Evolutionary conservation across 2,888 invertebrate genomes (phyloP), one percentile per base, ranked within the genome.

Genomic region (Pyrgus malvae): DNA sequence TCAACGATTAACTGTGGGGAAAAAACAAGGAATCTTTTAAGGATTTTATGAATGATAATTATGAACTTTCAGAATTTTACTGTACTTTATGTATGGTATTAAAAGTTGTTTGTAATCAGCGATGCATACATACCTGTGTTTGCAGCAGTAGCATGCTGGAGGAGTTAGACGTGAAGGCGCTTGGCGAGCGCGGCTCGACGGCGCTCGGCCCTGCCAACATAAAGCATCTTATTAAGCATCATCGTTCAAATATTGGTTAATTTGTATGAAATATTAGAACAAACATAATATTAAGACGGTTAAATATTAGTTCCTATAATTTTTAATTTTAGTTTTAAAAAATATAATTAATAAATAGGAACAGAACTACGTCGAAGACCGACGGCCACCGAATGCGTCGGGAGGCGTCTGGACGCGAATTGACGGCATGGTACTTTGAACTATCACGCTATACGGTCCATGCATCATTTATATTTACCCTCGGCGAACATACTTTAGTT

Each of bases 141-240:
- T 96, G 96, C 93, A 97, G 93, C 88, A 97, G 95, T 93, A 97
- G 96, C 96, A 97, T 97, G 93, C 96, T 96, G 95, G 96, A 91
- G 78, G 92, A 90, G 80, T 90, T 91, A 73, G 91, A 81, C 77
- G 91, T 70, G 68, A 81, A 88, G 70, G 91, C 84, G 90, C 90
- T 81, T 91, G 92, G 90, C 83, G 89, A 89, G 86, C 90, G 90
- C 85, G 89, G 84, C 78, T 85, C 90, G 77, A 84, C 73, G 74
- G 88, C 88, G 88, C 90, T 92, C 80, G 91, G 90, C 84, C 91
- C 91, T 84, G 87, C 67, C 84, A 91, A 83, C 85, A 65, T 40
- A 40, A 53, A 56, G 41, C 2, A 35, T 35, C 3, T 23, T 23
- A 3, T 23, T 23, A 25, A 41, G 2, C 40, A n/a, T 48, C 12